Base-by-base conservation (phyloP, 2,888 invertebrate species). In the Psococerastis gibbosa region DNA sequence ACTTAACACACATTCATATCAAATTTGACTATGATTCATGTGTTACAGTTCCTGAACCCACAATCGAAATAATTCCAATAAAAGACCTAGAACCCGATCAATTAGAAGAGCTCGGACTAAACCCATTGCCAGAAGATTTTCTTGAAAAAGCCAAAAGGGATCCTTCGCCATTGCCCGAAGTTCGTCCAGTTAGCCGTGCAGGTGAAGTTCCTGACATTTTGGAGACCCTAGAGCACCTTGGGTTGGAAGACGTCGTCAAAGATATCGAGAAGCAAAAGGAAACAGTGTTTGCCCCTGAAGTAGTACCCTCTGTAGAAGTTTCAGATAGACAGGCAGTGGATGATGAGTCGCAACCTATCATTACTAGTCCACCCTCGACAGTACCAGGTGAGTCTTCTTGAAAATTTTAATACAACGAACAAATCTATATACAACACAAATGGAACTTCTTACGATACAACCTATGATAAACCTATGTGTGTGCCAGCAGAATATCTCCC, bases 271-370 rank as follows among this genome's bases (percentile, higher is more conserved):
- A 20, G n/a, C 38, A 38, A 11, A 38, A 18, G 18, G 38, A 38
- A 20, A 20, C 20, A 11, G 38, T 20, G 33, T 49, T 57, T 49
- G 60, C 54, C 51, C 53, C 50, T 48, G 58, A 60, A 50, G 60
- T 60, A 43, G 57, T 61, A 43, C 57, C 54, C 32, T 52, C 58
- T 47, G 18, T 58, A 13, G 42, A 46, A 32, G 62, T 63, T 16
- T 63, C 62, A 46, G 56, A 54, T 13, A 54, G 54, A 50, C 50
- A 52, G 49, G 53, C 56, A 47, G 53, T 58, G 49, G 57, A 58
- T 49, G 56, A 55, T 46, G 54, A 51, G 49, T n/a, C n/a, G n/a
- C n/a, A n/a, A n/a, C n/a, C n/a, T n/a, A n/a, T n/a, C n/a, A n/a
- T n/a, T n/a, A n/a, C n/a, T n/a, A n/a, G 13, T 13, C 41, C 16